Evolutionary conservation across 2,797 vertebrate species (phyloP).

Genomic region (Mus spretus): DNA sequence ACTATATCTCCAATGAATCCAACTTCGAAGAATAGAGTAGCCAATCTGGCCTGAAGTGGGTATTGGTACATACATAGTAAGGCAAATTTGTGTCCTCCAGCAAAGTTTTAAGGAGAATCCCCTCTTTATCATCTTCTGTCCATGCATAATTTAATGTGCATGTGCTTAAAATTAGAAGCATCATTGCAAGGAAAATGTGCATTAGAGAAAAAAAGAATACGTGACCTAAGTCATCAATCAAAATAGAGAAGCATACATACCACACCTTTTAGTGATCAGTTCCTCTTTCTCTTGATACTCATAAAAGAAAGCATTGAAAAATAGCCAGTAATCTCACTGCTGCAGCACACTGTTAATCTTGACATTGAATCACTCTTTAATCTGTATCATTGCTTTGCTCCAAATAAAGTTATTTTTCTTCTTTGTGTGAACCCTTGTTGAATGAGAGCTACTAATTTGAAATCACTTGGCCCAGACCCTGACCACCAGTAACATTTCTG

Average conservation of each 20-base stretch:
- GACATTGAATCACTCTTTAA: neutral
- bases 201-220: neutral
- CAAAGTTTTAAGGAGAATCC: neutral
- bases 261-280: neutral
- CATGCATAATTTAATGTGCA: neutral
- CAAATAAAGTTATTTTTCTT: conserved; percentile 13
- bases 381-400: neutral
- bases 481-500: neutral
- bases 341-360: neutral
- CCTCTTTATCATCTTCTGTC: neutral
- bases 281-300: neutral
- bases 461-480: neutral
- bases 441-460: neutral
- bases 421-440: neutral
- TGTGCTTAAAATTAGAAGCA: neutral
- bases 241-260: neutral
- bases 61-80: neutral
- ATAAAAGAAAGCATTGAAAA: neutral
- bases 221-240: neutral
- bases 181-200: neutral
- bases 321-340: neutral
- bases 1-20: neutral
- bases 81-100: neutral
- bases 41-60: neutral
- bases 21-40: neutral